Evolutionary conservation across 2,113 vertebrate genomes (phyloP).

Genomic region (Neomonachus schauinslandi): DNA sequence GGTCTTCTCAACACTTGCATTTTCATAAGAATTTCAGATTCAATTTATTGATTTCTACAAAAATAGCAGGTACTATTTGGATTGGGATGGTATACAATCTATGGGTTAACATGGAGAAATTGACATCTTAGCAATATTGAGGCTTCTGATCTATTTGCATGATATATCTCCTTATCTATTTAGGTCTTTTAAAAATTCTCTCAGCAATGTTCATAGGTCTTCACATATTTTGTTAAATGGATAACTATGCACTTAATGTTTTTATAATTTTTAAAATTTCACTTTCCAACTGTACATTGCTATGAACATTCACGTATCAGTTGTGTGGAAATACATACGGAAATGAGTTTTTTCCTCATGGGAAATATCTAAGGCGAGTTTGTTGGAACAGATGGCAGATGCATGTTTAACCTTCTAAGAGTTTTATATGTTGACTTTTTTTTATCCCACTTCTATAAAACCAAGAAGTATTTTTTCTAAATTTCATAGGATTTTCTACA

Average conservation of each 20-base stretch:
- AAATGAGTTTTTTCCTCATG: neutral
- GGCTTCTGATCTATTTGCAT: neutral
- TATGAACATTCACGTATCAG: neutral
- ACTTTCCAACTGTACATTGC: neutral
- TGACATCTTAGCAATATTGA: neutral
- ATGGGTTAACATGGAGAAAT: neutral
- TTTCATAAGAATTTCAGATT: slow-evolving; percentile 15
- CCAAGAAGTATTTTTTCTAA: neutral
- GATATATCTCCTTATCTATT: neutral
- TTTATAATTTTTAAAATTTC: neutral
- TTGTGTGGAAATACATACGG: neutral
- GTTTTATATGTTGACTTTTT: neutral
- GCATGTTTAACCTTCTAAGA: neutral
- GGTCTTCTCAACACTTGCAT: neutral
- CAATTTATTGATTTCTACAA: neutral
- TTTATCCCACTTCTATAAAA: neutral
- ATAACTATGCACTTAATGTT: neutral
- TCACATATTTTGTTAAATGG: neutral
- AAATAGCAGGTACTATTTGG: neutral
- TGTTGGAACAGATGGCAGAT: neutral
- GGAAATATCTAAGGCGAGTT: neutral
- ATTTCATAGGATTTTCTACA: neutral
- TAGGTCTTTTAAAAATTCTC: neutral
- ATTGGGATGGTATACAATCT: neutral
- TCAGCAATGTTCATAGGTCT: neutral